phyloP scores from a whole-genome alignment of 2,113 vertebrate species.

The Nycticryphes semicollaris region DNA sequence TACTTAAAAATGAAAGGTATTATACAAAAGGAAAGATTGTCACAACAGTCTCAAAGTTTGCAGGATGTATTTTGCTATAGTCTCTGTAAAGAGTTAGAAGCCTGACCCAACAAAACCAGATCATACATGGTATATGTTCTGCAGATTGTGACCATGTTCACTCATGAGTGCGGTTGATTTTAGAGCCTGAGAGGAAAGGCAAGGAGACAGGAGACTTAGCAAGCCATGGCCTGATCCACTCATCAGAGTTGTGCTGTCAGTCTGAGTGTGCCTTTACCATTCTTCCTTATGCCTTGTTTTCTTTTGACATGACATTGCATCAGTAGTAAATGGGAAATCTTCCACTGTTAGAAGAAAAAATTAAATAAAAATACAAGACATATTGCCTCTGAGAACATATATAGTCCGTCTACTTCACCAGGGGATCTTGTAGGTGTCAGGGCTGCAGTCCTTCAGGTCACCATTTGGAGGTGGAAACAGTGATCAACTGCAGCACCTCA shows the following conservation, averaged over 20 bases:
- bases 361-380: not conserved
- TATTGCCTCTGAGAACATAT: not conserved
- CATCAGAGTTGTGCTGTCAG: not conserved
- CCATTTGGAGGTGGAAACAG: not conserved
- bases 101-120: not conserved
- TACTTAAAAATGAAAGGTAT: not conserved
- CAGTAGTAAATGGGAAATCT: not conserved
- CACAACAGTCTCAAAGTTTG: not conserved
- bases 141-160: not conserved
- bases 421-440: not conserved
- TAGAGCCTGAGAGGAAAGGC: not conserved
- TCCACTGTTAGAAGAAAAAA: not conserved
- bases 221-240: not conserved
- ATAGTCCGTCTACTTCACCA: not conserved
- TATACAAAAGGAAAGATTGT: not conserved
- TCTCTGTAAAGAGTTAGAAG: not conserved
- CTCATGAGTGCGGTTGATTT: not conserved
- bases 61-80: not conserved
- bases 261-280: rapidly evolving
- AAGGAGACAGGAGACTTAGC: not conserved
- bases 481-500: not conserved
- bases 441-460: not conserved
- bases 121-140: not conserved
- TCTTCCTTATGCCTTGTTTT: not conserved
- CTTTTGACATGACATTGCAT: not conserved